These are phyloP conservation scores for Urophycis tenuis DNA, from an alignment of 2,797 vertebrate genomes.

Conservation along the genomic window DNA sequence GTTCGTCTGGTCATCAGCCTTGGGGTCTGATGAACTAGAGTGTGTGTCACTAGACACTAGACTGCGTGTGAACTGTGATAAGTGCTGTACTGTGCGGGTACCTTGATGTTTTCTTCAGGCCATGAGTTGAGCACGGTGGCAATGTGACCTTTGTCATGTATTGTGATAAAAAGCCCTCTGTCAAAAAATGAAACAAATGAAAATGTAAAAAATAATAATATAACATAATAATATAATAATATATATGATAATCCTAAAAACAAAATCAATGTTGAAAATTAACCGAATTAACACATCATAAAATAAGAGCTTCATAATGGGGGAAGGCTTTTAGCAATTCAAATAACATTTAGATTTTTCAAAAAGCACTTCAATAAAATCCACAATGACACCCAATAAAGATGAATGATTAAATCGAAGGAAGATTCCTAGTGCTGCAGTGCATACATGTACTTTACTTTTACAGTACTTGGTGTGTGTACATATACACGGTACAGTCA, in stretches of 20 bases:
- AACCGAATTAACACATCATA: neutral
- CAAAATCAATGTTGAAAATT: neutral
- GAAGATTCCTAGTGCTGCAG: neutral
- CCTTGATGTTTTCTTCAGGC: conserved; percentile 94
- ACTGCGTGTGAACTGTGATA: neutral
- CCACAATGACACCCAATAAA: neutral
- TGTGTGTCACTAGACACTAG: too few species aligned
- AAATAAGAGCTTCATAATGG: neutral
- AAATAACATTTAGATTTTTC: neutral
- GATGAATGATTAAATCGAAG: neutral
- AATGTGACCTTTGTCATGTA: conserved; percentile 94
- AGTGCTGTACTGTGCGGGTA: conserved; percentile 33
- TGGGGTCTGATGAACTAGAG: conserved; percentile 72
- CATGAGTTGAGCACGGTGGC: conserved; percentile 94
- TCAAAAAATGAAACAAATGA: conserved; percentile 14
- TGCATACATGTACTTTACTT: too few species aligned
- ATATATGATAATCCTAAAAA: neutral
- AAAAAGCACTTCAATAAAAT: neutral
- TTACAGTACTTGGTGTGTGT: too few species aligned
- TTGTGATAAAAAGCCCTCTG: conserved; percentile 96
- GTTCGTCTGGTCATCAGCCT: neutral
- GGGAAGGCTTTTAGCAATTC: neutral
- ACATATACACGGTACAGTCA: neutral
- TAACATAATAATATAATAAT: neutral
- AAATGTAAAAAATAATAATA: too few species aligned